phyloP scores from a whole-genome alignment of 2,113 vertebrate genomes.

The Myanophis thanlyinensis region DNA sequence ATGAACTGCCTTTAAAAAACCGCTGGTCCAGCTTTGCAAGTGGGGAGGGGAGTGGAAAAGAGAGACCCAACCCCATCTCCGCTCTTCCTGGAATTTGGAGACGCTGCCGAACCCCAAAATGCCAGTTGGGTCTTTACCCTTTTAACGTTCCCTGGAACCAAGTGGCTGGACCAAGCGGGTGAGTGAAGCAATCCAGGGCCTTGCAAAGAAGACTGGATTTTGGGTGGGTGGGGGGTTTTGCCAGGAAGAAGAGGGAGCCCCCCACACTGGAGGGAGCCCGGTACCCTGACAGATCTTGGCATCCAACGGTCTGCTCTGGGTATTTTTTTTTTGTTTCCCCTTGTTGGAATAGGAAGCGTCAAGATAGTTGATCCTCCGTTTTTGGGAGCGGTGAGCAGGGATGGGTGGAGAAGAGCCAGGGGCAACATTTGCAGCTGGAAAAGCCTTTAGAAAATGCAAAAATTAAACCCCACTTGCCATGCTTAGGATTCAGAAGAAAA shows the following conservation, averaged over 20 bases:
- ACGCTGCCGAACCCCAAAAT: neutral
- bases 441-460: neutral
- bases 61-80: neutral
- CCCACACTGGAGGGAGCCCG: neutral
- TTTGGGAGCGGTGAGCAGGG: neutral
- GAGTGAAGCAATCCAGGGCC: neutral
- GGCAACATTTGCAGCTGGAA: neutral
- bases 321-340: neutral
- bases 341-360: fast-evolving
- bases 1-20: neutral
- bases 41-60: neutral
- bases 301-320: neutral
- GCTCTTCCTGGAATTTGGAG: neutral
- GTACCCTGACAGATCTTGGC: neutral
- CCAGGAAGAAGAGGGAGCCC: neutral
- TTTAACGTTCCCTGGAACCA: neutral
- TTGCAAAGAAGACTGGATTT: neutral
- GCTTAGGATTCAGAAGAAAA: neutral
- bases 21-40: neutral
- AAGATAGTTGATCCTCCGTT: neutral
- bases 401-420: neutral
- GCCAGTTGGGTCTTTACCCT: neutral
- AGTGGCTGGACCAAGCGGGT: neutral
- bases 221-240: fast-evolving
- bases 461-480: neutral